Conservation (phyloP, 2,888 invertebrate genomes). For the Stegana nigrithorax region DNA sequence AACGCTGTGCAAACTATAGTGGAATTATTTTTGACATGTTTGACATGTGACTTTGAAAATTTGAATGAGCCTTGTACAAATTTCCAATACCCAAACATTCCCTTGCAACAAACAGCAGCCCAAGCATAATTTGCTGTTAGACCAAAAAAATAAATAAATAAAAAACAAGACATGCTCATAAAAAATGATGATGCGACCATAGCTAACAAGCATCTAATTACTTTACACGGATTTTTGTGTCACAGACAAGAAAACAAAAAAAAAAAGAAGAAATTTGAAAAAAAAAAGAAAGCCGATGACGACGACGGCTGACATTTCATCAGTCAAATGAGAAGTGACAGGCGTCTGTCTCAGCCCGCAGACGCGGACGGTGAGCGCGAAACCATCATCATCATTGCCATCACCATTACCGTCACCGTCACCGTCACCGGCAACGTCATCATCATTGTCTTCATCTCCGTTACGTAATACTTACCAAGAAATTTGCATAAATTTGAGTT, state of each 20-base stretch:
- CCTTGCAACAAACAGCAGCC: too few species aligned
- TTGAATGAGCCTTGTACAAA: too few species aligned
- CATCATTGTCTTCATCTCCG: too few species aligned
- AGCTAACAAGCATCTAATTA: constrained; percentile 64
- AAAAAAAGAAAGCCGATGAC: neutral
- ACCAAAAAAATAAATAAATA: neutral
- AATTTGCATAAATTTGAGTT: constrained; percentile 18
- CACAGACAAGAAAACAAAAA: neutral
- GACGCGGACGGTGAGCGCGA: too few species aligned
- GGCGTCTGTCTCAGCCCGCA: neutral
- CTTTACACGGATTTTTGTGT: constrained; percentile 40
- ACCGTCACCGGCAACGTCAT: too few species aligned
- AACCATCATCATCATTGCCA: neutral
- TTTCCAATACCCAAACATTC: too few species aligned
- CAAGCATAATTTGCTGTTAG: too few species aligned
- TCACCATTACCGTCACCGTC: too few species aligned
- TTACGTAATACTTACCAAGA: too few species aligned
- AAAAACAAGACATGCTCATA: neutral
- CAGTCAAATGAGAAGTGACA: constrained; percentile 1
- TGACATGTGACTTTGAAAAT: too few species aligned
- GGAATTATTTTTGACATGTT: too few species aligned
- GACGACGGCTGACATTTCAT: constrained; percentile 3
- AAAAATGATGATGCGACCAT: constrained; percentile 51
- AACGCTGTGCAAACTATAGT: too few species aligned
- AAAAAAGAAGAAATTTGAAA: neutral